phyloP scores from a whole-genome alignment of 2,797 vertebrate genomes.

The Manis javanica region DNA sequence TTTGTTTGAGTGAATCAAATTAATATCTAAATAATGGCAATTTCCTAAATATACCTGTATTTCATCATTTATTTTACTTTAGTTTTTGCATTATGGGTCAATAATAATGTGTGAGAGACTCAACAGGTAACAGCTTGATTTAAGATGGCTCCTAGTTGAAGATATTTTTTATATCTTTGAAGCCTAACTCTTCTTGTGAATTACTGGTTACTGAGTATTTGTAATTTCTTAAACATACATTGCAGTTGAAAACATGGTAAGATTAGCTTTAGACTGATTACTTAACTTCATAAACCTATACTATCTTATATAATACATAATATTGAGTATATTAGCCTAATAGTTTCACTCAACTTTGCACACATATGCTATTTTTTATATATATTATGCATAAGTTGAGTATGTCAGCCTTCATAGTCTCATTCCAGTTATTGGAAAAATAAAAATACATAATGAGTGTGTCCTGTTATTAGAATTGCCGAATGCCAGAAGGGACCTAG shows the following conservation, averaged over 20 bases:
- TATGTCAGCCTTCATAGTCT: background rate
- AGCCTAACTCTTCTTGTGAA: background rate
- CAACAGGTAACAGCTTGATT: background rate
- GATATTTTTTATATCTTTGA: conserved; percentile 26
- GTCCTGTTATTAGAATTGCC: background rate
- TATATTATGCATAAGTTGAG: background rate
- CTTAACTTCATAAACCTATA: background rate
- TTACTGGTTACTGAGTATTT: background rate
- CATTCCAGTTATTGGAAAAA: background rate
- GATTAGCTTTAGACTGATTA: conserved; percentile 5
- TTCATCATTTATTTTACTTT: background rate
- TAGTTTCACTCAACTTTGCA: background rate
- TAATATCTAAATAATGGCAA: background rate
- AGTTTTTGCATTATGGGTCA: background rate
- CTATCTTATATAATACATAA: background rate
- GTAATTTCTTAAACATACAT: conserved; percentile 10
- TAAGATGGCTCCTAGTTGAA: conserved; percentile 3
- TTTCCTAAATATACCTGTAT: conserved; percentile 15
- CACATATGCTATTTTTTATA: background rate
- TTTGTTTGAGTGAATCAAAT: conserved; percentile 34
- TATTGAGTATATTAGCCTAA: background rate
- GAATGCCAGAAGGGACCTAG: conserved; percentile 2
- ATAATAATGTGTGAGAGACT: background rate
- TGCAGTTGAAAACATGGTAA: background rate
- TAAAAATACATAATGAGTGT: conserved; percentile 1